Base-by-base conservation (phyloP, 2,888 invertebrate species). In the Eugnorisma glareosa region DNA sequence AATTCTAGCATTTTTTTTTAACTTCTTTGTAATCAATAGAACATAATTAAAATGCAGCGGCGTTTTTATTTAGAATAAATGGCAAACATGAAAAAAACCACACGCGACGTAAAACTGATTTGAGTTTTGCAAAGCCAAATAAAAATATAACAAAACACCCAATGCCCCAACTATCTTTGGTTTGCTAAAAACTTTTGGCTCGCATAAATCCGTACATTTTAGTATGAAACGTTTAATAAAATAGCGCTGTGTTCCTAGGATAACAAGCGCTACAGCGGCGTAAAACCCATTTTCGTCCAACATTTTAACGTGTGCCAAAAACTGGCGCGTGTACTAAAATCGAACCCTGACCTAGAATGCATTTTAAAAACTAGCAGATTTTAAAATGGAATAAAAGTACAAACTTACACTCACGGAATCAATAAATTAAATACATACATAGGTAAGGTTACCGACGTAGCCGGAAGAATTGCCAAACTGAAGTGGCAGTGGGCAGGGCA, bases 241-340 rank as follows among this genome's bases (percentile, higher is more conserved):
- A 81, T 83, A 83, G 57, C 61, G 61, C 71, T 67, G 69, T 81
- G 67, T 71, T 78, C 15, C 63, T 48, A 35, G 83, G 40, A 83
- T 71, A 81, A 81, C 78, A 83, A 83, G 67, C 67, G 31, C 59
- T 67, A 67, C 61, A 67, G 59, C 64, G 51, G 68, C 83, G 51
- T 51, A 51, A 74, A 77, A 48, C 67, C 78, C 37, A 81, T 77
- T 78, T 45, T 48, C 67, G 31, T 24, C 28, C 61, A 70, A 70
- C 67, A 83, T 54, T 81, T 83, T 57, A 83, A 71, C 83, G 67
- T 43, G 67, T 83, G 83, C 80, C 78, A 81, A 80, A 83, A 80
- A 67, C 61, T 43, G n/a, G 67, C 78, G 48, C 40, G 71, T 71
- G 71, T 71, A 70, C 48, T 83, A 70, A 63, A 81, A 81, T 81